A percentile compares a stretch with the other conserved stretches of the same genome.
phyloP scores from a whole-genome alignment of 2,888 invertebrate species.

The Halictus quadricinctus region DNA sequence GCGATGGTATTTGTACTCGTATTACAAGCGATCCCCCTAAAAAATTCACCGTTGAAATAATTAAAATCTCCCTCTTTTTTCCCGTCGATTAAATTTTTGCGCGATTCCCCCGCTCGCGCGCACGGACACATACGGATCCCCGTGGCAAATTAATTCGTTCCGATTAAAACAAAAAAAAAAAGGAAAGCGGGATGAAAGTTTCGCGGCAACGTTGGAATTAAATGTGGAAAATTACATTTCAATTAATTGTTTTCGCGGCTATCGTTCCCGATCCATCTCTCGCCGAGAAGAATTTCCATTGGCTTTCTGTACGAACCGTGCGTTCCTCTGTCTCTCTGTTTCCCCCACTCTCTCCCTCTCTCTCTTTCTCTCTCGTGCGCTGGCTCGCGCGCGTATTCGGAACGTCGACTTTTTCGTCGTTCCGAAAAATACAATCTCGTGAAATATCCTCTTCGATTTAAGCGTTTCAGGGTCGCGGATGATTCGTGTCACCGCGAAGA shows the following conservation, averaged over 20 bases:
- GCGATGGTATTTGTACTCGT: conserved; percentile 24
- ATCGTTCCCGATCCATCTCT: conserved; percentile 5
- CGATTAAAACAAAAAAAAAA: conserved; percentile 18
- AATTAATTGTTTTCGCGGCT: conserved; percentile 47
- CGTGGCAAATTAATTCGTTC: conserved; percentile 51
- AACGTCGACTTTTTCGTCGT: background rate
- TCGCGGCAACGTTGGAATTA: conserved; percentile 35
- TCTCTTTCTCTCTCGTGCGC: background rate
- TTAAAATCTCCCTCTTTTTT: conserved; percentile 33
- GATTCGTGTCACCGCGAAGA: background rate
- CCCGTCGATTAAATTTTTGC: conserved; percentile 46
- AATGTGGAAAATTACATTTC: conserved; percentile 52
- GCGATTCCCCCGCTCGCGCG: conserved; percentile 24
- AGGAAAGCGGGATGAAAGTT: conserved; percentile 25
- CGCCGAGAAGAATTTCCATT: conserved; percentile 8
- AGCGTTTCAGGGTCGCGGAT: background rate
- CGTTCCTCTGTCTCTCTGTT: background rate
- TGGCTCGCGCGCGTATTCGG: background rate
- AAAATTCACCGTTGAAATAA: conserved; percentile 52
- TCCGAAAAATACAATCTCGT: background rate
- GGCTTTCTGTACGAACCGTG: background rate
- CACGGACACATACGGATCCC: conserved; percentile 13
- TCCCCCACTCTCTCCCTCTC: background rate
- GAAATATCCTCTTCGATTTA: background rate
- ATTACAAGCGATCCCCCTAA: conserved; percentile 41